Base-by-base conservation (phyloP, 1,140 invertebrate genomes). In the Leucophenga varia region DNA sequence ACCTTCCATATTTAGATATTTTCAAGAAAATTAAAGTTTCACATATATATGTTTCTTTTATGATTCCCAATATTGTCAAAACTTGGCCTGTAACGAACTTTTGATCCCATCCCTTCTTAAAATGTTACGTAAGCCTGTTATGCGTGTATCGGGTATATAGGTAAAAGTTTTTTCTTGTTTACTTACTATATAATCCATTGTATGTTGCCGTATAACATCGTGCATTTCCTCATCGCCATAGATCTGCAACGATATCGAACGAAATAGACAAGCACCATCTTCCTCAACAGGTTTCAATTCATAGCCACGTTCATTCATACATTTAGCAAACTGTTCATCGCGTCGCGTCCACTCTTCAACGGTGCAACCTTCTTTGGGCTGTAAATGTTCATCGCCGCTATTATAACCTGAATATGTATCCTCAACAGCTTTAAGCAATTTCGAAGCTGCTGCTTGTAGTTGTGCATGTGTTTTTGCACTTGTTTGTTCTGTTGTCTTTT, bases 221-320 rank as follows among this genome's bases (percentile, higher is more conserved):
- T 96, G 92, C 89, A 95, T 93, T 63, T 93, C 92, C 78, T 95
- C 89, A 76, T 95, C 91, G 4, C 93, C 93, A 76, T 90, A 95
- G 22, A 96, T 86, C 79, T 95, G 93, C 77, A 95, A 90, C 51
- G 93, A 91, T 37, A 95, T 90, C 14, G 93, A 89, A 60, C 93
- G 79, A 74, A 96, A 96, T 7, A 96, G 74, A 74, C 93, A 96
- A 18, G 93, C 91, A n/a, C 93, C 93, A 78, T 96, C 93, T 75
- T 94, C 90, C 45, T 84, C 85, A 82, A 95, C 94, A 53, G 87
- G 83, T 69, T 93, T 93, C n/a, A 96, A 86, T 41, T 86, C 79
- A 59, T 89, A 88, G 32, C 91, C 91, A 0, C 63, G 65, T 56
- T 85, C 82, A 31, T 83, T 78, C 78, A 90, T 82, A 50, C 83